A percentile compares a stretch with the other conserved stretches of the same genome.
Conservation (phyloP, 2,797 vertebrate genomes). For the Chromobotia macracanthus region DNA sequence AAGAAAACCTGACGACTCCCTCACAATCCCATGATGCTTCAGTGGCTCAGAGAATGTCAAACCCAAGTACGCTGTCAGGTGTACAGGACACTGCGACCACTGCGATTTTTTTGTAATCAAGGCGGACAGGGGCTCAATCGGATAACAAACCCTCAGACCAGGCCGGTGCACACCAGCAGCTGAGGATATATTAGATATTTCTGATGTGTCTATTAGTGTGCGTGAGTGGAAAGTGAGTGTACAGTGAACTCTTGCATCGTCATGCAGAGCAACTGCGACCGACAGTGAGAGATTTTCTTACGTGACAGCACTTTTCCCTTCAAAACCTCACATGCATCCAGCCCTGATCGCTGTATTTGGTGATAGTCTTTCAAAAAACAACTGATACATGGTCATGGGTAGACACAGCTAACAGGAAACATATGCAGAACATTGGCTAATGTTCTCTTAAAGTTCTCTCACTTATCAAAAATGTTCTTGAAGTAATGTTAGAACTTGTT, state of each 20-base stretch:
- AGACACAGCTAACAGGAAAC: not conserved
- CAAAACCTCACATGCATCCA: not conserved
- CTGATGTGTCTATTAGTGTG: not conserved
- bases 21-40: slow-evolving; percentile 16
- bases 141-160: slow-evolving; percentile 1
- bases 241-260: not conserved
- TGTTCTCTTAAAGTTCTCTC: too few relatives aligned
- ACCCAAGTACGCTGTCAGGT: slow-evolving; percentile 10
- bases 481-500: too few relatives aligned
- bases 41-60: not conserved
- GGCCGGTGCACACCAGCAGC: slow-evolving; percentile 9
- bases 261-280: not conserved
- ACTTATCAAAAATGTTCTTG: too few relatives aligned
- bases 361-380: slow-evolving; percentile 16
- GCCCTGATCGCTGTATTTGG: slow-evolving; percentile 3
- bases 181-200: not conserved
- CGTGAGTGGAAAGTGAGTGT: slow-evolving; percentile 23
- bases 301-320: slow-evolving; percentile 20
- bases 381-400: not conserved
- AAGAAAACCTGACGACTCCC: not conserved
- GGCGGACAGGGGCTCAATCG: slow-evolving; percentile 20
- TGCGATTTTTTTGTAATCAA: not conserved
- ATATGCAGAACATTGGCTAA: too few relatives aligned
- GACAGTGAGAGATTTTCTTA: not conserved
- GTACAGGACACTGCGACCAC: not conserved